Conservation (phyloP, 2,113 vertebrate genomes). For the Nycticebus coucang region DNA sequence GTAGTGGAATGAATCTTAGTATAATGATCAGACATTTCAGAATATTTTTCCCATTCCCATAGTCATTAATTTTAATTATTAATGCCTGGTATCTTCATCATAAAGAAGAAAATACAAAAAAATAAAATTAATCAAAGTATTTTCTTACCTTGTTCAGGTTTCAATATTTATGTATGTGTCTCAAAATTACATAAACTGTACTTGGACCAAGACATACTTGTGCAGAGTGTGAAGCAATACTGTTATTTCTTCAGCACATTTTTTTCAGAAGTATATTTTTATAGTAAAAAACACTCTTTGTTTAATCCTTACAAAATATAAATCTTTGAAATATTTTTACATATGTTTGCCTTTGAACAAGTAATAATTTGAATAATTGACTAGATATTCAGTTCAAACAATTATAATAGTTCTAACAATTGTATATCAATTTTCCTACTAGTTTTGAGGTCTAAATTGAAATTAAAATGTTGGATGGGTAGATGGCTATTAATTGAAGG, state of each 20-base stretch:
- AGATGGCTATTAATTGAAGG: not conserved
- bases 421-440: not conserved
- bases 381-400: not conserved
- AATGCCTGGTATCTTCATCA: not conserved
- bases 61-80: not conserved
- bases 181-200: not conserved
- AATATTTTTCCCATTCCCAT: not conserved
- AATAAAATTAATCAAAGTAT: constrained; percentile 7
- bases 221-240: not conserved
- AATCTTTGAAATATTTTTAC: not conserved
- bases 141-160: not conserved
- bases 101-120: not conserved
- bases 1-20: not conserved
- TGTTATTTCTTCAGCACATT: not conserved
- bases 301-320: not conserved
- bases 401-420: not conserved
- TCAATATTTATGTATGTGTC: not conserved
- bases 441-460: not conserved
- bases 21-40: not conserved
- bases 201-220: not conserved
- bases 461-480: not conserved
- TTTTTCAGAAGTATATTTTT: not conserved
- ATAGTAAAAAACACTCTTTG: not conserved
- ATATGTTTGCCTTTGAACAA: not conserved
- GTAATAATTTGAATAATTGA: not conserved